Base-by-base conservation (phyloP, 2,888 invertebrate genomes). In the Steinernema carpocapsae region DNA sequence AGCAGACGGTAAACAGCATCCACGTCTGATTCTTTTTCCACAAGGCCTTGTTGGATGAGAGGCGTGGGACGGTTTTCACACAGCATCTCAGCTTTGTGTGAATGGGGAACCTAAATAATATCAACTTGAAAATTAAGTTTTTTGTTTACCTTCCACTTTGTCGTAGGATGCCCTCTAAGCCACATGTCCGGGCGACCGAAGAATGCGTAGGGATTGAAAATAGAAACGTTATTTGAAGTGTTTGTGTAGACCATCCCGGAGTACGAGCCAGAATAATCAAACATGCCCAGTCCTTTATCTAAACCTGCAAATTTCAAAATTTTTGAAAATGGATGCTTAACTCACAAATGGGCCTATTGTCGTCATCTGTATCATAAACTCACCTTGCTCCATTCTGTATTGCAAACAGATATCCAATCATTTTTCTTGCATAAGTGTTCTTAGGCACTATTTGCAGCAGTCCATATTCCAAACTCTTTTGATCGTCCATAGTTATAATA, bases 151-250 rank as follows among this genome's bases (percentile, higher is more conserved):
- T 82, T 72, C n/a, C 46, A n/a, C 22, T 70, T n/a, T 19, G 80
- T 79, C 24, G 86, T 76, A 0, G 85, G 85, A 75, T 77, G 86
- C 22, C 86, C 86, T 32, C 85, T 59, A 14, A 86, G 86, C 85
- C 86, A 87, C 48, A 84, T 74, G 7, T 81, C 79, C 6, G 85
- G 77, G 73, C 85, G 86, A 12, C 86, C 86, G 76, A 85, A 87
- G 42, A 52, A 76, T 1, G 45, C 52, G 46, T 78, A 78, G 22
- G 78, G 79, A 42, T 78, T 78, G 7, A 74, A 43, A 42, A 74
- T 10, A 19, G 70, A 17, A 2, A 12, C 37, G 7, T 7, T 29
- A 6, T 7, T 17, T 19, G 19, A n/a, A 37, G 19, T n/a, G n/a
- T 70, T 37, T 29, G 32, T 19, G 17, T 70, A 29, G 6, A 37